Conservation (phyloP, 2,888 invertebrate species). For the Microplitis deprimator region DNA sequence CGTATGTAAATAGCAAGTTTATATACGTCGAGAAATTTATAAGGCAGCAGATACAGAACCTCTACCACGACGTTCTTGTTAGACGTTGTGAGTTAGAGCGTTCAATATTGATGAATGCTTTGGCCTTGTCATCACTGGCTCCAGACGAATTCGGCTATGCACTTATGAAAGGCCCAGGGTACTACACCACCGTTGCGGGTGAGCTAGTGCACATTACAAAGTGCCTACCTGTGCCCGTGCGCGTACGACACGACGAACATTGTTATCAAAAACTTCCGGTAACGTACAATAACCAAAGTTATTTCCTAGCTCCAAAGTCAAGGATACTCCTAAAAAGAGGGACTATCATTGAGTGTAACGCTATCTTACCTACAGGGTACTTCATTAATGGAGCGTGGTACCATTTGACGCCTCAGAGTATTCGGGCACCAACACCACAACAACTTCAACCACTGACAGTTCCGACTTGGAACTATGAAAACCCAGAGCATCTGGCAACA, state of each 20-base stretch:
- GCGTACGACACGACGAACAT: not conserved
- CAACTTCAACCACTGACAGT: too few relatives aligned
- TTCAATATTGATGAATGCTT: not conserved
- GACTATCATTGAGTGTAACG: slow-evolving; percentile 31
- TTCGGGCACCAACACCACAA: too few relatives aligned
- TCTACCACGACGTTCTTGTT: slow-evolving; percentile 9
- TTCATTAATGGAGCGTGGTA: slow-evolving; percentile 30
- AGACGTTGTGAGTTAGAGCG: slow-evolving; percentile 33
- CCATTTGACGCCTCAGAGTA: slow-evolving; percentile 17
- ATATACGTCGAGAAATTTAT: not conserved
- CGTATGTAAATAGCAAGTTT: too few relatives aligned
- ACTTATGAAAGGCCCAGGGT: too few relatives aligned
- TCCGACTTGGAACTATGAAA: too few relatives aligned
- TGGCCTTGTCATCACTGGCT: too few relatives aligned
- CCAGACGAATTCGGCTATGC: too few relatives aligned
- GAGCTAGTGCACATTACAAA: slow-evolving; percentile 34
- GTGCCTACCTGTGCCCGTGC: slow-evolving; percentile 33
- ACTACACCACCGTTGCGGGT: slow-evolving; percentile 22
- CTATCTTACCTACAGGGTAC: slow-evolving; percentile 35
- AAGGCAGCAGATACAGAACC: slow-evolving; percentile 9
- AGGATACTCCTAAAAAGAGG: slow-evolving; percentile 35
- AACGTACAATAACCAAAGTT: not conserved
- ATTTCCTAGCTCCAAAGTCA: slow-evolving; percentile 28
- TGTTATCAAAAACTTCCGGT: slow-evolving; percentile 21
- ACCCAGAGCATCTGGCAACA: too few relatives aligned